A percentile compares a stretch with the other conserved stretches of the same genome.
These are phyloP conservation scores for Selene dorsalis DNA, from an alignment of 2,797 vertebrate species.

Conservation along the genomic window DNA sequence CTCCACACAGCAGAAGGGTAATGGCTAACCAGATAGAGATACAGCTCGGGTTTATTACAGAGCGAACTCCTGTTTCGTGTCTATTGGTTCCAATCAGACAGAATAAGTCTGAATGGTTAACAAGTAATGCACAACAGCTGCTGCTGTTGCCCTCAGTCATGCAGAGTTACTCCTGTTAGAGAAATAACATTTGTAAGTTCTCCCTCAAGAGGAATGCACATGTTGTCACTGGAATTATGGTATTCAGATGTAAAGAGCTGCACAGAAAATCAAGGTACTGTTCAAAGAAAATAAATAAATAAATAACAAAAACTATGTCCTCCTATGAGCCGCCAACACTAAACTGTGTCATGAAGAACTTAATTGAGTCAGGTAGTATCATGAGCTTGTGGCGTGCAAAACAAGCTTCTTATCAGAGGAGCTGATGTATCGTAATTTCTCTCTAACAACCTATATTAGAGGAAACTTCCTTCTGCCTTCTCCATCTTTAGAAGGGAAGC, in stretches of 20 bases:
- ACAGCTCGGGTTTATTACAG: slow-evolving; percentile 7
- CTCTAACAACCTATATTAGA: background rate
- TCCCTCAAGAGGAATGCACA: slow-evolving; percentile 11
- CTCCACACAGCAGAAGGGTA: slow-evolving; percentile 20
- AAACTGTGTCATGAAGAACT: background rate
- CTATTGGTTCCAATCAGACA: background rate
- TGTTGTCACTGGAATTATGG: background rate
- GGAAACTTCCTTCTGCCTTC: background rate
- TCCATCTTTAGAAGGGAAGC: background rate
- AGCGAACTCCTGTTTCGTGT: background rate
- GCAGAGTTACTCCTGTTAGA: slow-evolving; percentile 9
- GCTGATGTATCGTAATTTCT: background rate
- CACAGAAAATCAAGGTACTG: background rate
- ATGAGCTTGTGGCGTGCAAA: background rate
- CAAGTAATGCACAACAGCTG: slow-evolving; percentile 6
- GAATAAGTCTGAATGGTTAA: slow-evolving; percentile 15
- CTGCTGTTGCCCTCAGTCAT: background rate
- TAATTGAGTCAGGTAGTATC: no score
- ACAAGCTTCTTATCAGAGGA: background rate
- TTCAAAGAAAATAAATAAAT: background rate
- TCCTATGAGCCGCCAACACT: no score
- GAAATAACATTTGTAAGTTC: slow-evolving; percentile 23
- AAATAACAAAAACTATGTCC: background rate
- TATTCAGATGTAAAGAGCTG: background rate
- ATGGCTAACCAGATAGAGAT: slow-evolving; percentile 23